Evolutionary conservation across 2,888 invertebrate genomes (phyloP).

Genomic region (Drosophila fungiperda): DNA sequence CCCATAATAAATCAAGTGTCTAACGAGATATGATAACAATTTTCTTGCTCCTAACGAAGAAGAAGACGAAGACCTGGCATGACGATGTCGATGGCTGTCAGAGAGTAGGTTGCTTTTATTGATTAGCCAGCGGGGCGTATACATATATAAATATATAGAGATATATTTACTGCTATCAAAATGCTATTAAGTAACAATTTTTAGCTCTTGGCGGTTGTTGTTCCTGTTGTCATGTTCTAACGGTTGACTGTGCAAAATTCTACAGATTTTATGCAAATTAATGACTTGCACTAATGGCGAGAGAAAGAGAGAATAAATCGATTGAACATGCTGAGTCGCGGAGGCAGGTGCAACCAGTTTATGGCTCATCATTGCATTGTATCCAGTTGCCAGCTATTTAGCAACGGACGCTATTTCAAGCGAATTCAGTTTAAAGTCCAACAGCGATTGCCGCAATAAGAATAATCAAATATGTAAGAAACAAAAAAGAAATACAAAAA

Average conservation of each 20-base stretch:
- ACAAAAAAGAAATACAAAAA: slow-evolving; percentile 18
- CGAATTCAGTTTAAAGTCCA: slow-evolving; percentile 43
- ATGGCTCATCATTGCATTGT: slow-evolving; percentile 39
- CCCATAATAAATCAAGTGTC: slow-evolving; percentile 56
- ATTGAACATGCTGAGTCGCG: slow-evolving; percentile 21
- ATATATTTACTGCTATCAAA: slow-evolving; percentile 52
- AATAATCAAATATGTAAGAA: slow-evolving; percentile 7
- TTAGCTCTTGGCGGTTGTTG: background rate
- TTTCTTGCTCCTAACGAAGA: slow-evolving; percentile 29
- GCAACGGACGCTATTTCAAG: slow-evolving; percentile 27
- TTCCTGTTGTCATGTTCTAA: slow-evolving; percentile 53
- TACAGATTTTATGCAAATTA: slow-evolving; percentile 70
- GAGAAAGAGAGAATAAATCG: slow-evolving; percentile 34
- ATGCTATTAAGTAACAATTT: slow-evolving; percentile 59
- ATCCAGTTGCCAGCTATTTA: slow-evolving; percentile 43
- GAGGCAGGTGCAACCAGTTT: slow-evolving; percentile 61
- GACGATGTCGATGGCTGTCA: slow-evolving; percentile 22
- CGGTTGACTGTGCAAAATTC: slow-evolving; percentile 44
- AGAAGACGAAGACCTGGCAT: slow-evolving; percentile 19
- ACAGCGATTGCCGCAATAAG: slow-evolving; percentile 48
- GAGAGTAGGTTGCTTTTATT: slow-evolving; percentile 59
- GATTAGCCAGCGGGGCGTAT: slow-evolving; percentile 65
- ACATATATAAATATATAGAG: background rate
- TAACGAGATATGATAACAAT: slow-evolving; percentile 72
- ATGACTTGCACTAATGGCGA: slow-evolving; percentile 75